A percentile compares a stretch with the other conserved stretches of the same genome.
Conservation (phyloP, 2,113 vertebrate species). For the Eulacestoma nigropectus region DNA sequence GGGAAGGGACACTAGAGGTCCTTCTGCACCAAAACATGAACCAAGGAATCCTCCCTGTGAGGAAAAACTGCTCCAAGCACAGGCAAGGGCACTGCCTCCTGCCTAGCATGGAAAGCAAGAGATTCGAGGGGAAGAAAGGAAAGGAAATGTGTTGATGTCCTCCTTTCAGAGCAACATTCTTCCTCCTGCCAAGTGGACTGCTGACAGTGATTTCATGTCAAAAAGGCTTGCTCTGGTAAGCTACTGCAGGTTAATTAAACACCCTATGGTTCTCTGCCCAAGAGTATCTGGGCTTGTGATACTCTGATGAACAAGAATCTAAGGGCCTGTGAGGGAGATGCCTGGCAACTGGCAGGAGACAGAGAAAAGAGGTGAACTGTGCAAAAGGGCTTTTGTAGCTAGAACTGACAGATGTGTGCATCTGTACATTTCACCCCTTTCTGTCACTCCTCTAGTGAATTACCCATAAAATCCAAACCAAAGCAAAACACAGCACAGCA, state of each 20-base stretch:
- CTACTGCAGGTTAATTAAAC: not conserved
- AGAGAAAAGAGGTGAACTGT: not conserved
- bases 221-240: not conserved
- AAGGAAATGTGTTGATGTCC: rapidly evolving
- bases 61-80: not conserved
- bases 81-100: not conserved
- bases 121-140: not conserved
- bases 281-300: not conserved
- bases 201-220: not conserved
- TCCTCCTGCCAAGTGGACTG: not conserved
- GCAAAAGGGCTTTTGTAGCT: not conserved
- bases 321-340: not conserved
- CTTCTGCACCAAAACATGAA: not conserved
- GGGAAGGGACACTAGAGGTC: not conserved
- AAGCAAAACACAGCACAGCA: not conserved
- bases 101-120: not conserved
- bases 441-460: not conserved
- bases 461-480: not conserved
- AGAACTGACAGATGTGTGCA: not conserved
- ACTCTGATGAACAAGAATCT: not conserved
- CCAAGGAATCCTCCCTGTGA: not conserved
- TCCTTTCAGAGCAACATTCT: not conserved
- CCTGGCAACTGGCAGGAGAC: not conserved
- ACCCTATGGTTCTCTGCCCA: not conserved
- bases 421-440: not conserved